Evolutionary conservation across 2,113 vertebrate genomes (phyloP).

Genomic region (Eulemur macaco): DNA sequence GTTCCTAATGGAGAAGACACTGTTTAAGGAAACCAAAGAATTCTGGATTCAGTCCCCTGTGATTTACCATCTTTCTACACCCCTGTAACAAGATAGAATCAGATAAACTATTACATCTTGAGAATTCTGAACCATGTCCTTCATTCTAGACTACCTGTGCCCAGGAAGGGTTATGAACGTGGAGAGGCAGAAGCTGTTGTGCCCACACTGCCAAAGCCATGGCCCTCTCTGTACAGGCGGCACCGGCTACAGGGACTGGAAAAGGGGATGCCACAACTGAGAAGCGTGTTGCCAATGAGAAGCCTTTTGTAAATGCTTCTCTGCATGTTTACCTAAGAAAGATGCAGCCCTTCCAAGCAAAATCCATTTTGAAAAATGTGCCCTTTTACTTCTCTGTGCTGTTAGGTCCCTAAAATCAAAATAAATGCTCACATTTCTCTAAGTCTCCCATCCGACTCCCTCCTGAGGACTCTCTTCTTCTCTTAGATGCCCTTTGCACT

Average conservation of each 20-base stretch:
- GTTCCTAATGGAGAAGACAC: background rate
- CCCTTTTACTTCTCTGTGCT: background rate
- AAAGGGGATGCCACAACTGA: background rate
- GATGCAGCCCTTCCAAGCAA: background rate
- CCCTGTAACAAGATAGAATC: background rate
- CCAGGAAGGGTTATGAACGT: background rate
- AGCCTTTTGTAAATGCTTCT: background rate
- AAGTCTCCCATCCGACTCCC: background rate
- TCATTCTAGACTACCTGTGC: background rate
- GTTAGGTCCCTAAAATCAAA: background rate
- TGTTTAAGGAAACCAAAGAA: background rate
- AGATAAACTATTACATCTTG: background rate
- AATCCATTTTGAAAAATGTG: background rate
- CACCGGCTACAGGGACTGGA: background rate
- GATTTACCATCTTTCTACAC: background rate
- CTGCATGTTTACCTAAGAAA: background rate
- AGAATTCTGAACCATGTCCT: background rate
- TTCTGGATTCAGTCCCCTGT: background rate
- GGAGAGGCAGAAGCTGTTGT: background rate
- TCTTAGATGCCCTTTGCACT: background rate
- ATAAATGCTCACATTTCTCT: background rate
- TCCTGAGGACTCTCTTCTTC: background rate
- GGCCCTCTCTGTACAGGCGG: fast-evolving
- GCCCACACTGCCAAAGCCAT: background rate
- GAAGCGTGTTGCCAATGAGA: background rate